Evolutionary conservation across 2,888 invertebrate species (phyloP).

Genomic region (Acanthosepion lycidas): DNA sequence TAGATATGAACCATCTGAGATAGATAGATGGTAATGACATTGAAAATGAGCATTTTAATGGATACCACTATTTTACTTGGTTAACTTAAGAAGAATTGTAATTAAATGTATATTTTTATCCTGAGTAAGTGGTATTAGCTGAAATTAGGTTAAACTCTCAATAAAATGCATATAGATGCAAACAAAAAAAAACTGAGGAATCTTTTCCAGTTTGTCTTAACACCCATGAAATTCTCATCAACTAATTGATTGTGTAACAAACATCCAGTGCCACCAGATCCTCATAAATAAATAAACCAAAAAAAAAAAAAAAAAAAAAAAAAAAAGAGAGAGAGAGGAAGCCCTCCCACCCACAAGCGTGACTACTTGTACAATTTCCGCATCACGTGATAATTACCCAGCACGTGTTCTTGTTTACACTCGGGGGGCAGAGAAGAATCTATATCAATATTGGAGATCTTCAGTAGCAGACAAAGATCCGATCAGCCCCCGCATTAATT

Average conservation of each 20-base stretch:
- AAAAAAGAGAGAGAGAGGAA: neutral
- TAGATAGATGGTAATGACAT: neutral
- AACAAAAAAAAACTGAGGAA: neutral
- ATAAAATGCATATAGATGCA: neutral
- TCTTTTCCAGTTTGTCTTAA: neutral
- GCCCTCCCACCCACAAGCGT: conserved; percentile 13
- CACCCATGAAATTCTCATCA: neutral
- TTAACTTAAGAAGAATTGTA: neutral
- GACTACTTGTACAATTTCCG: conserved; percentile 33
- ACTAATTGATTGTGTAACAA: neutral
- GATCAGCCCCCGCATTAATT: conserved; percentile 1
- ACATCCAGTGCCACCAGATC: neutral
- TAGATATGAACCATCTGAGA: neutral
- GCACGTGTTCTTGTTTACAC: conserved; percentile 22
- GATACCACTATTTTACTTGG: neutral
- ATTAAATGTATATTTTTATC: no score
- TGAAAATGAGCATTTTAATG: neutral
- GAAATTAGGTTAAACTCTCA: neutral
- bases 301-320: neutral
- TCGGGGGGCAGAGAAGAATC: neutral
- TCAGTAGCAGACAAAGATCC: conserved; percentile 16
- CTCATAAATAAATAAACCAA: neutral
- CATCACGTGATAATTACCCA: conserved; percentile 33
- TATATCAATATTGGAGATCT: conserved; percentile 33
- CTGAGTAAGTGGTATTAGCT: no score